Conservation (phyloP, 2,888 invertebrate genomes). For the Cristatella mucedo region DNA sequence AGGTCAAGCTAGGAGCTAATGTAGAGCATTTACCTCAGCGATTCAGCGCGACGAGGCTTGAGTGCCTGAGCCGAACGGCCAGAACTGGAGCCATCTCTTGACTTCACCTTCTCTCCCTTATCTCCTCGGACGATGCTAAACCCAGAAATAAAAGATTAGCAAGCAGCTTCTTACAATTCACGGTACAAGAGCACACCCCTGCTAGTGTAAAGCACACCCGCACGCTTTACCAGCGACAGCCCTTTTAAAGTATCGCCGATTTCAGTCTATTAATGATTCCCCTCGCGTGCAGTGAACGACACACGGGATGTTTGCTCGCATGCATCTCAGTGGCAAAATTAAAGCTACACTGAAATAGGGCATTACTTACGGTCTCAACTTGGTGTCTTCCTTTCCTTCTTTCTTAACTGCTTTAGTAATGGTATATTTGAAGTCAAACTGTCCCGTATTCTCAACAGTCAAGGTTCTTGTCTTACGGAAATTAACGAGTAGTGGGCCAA, state of each 20-base stretch:
- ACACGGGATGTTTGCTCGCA: too few relatives aligned
- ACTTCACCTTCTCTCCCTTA: constrained; percentile 19
- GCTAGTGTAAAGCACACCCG: too few relatives aligned
- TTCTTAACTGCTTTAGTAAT: constrained; percentile 30
- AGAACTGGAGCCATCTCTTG: constrained; percentile 32
- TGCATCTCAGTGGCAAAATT: too few relatives aligned
- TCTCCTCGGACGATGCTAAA: constrained; percentile 25
- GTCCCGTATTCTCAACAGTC: constrained; percentile 37
- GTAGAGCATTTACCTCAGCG: constrained; percentile 24
- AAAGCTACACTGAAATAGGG: too few relatives aligned
- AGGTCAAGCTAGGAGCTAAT: too few relatives aligned
- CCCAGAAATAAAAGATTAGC: neutral
- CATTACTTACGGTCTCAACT: constrained; percentile 24
- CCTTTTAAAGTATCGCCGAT: too few relatives aligned
- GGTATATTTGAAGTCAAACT: constrained; percentile 38
- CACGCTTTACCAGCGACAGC: too few relatives aligned
- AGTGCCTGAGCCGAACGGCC: constrained; percentile 22
- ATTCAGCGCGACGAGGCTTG: constrained; percentile 24
- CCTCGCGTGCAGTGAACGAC: too few relatives aligned
- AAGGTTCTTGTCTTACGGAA: constrained; percentile 34
- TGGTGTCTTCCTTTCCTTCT: constrained; percentile 14
- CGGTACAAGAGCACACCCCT: too few relatives aligned
- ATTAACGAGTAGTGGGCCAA: constrained; percentile 34
- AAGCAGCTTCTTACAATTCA: too few relatives aligned
- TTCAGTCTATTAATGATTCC: too few relatives aligned